Evolutionary conservation across 2,888 invertebrate species (phyloP).

Genomic region (Drosophila algonquin): DNA sequence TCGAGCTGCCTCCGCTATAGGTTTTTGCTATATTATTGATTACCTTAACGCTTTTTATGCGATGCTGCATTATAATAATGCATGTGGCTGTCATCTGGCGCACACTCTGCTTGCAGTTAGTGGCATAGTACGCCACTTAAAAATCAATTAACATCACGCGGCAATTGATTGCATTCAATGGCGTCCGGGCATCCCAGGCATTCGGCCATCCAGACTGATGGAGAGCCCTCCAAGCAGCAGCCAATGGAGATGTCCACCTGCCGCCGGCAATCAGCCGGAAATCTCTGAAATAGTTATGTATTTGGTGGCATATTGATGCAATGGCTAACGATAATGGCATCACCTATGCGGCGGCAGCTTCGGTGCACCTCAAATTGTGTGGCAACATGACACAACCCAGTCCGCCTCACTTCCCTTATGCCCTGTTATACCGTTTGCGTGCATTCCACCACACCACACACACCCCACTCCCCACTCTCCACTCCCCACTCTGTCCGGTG

Average conservation of each 20-base stretch:
- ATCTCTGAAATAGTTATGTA: constrained; percentile 10
- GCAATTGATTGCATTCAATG: constrained; percentile 33
- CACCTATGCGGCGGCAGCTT: constrained; percentile 45
- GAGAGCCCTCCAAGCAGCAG: constrained; percentile 16
- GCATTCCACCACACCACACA: constrained; percentile 3
- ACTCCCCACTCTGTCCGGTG: constrained; percentile 3
- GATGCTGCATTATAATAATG: constrained; percentile 7
- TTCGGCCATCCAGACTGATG: constrained; percentile 44
- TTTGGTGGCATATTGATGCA: constrained; percentile 34
- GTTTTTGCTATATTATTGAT: constrained; percentile 60
- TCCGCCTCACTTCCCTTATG: background rate
- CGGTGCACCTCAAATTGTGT: constrained; percentile 58
- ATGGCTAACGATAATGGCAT: constrained; percentile 34
- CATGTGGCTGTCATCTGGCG: constrained; percentile 42
- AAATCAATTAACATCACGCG: constrained; percentile 64
- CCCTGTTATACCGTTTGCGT: constrained; percentile 17
- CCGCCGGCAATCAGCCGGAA: constrained; percentile 1
- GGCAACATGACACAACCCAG: constrained; percentile 50
- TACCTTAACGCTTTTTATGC: constrained; percentile 54
- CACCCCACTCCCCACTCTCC: constrained; percentile 24
- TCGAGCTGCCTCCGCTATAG: background rate
- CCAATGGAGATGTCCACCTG: constrained; percentile 3
- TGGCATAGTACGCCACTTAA: constrained; percentile 53
- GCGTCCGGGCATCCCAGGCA: constrained; percentile 6
- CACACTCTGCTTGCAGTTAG: constrained; percentile 38